These are phyloP conservation scores for Neotoma lepida DNA, from an alignment of 2,113 vertebrate species.

Conservation along the genomic window DNA sequence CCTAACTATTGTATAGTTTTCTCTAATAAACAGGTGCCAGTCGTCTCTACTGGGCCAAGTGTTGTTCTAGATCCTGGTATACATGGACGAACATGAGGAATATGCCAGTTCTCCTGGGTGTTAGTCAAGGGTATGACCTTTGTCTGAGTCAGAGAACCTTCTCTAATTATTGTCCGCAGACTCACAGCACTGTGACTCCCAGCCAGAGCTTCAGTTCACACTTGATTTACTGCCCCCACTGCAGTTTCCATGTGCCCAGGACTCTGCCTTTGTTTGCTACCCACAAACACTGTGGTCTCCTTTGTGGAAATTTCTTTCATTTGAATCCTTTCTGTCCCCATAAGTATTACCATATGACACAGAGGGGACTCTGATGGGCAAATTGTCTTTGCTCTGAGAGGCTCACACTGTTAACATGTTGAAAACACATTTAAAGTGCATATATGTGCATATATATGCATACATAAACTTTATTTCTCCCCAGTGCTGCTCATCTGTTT, in stretches of 20 bases:
- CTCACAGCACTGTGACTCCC: background rate
- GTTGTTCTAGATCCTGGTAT: background rate
- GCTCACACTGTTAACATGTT: background rate
- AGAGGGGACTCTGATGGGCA: background rate
- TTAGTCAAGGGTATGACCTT: background rate
- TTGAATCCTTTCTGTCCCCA: background rate
- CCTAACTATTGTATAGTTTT: background rate
- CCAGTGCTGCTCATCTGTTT: background rate
- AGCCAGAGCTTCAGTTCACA: background rate
- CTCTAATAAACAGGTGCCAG: background rate
- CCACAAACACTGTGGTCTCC: background rate
- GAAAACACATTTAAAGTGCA: background rate
- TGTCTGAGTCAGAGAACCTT: background rate
- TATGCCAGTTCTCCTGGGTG: background rate
- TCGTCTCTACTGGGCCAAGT: background rate
- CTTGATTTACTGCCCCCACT: background rate
- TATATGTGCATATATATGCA: accelerated
- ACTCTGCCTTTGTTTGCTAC: background rate
- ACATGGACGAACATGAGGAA: background rate
- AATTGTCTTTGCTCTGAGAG: background rate
- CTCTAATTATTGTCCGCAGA: background rate
- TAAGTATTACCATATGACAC: background rate
- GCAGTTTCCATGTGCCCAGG: background rate
- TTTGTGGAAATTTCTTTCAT: background rate
- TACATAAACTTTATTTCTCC: background rate